Conservation (phyloP, 1,140 invertebrate genomes). For the Drosophila kurseongensis region DNA sequence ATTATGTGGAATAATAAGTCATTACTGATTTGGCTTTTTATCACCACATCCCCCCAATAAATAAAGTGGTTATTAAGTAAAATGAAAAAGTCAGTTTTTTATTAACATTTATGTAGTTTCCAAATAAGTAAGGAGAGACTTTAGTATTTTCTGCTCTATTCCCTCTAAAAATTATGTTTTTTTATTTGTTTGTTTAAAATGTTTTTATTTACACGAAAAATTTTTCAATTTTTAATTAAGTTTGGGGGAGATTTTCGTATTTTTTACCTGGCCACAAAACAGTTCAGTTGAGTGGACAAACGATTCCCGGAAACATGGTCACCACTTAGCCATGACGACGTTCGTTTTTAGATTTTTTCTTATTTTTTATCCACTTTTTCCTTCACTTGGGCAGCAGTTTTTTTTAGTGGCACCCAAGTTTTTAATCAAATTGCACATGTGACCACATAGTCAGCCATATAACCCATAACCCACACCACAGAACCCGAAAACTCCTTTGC, state of each 20-base stretch:
- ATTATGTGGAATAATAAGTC: no score
- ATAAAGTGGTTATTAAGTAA: no score
- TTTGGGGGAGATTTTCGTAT: neutral
- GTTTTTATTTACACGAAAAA: neutral
- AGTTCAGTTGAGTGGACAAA: constrained; percentile 9
- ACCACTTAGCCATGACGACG: constrained; percentile 35
- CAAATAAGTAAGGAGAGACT: no score
- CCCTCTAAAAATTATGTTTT: no score
- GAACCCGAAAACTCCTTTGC: constrained; percentile 28
- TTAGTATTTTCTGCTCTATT: no score
- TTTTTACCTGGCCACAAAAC: constrained; percentile 9
- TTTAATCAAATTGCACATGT: constrained; percentile 78
- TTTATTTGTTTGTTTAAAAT: neutral
- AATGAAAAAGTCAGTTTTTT: no score
- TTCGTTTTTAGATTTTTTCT: constrained; percentile 33
- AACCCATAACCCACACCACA: constrained; percentile 27
- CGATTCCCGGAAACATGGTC: constrained; percentile 8
- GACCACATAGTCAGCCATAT: constrained; percentile 35
- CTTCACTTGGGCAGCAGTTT: constrained; percentile 2
- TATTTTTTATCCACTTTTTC: constrained; percentile 9
- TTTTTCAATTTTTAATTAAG: constrained; percentile 8
- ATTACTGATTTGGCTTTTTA: no score
- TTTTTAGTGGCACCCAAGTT: constrained; percentile 45
- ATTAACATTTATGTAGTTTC: no score
- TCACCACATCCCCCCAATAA: no score